Percentiles rank a stretch among this genome's conserved stretches.
Conservation (phyloP, 2,113 vertebrate genomes). For the Peucedramus taeniatus region DNA sequence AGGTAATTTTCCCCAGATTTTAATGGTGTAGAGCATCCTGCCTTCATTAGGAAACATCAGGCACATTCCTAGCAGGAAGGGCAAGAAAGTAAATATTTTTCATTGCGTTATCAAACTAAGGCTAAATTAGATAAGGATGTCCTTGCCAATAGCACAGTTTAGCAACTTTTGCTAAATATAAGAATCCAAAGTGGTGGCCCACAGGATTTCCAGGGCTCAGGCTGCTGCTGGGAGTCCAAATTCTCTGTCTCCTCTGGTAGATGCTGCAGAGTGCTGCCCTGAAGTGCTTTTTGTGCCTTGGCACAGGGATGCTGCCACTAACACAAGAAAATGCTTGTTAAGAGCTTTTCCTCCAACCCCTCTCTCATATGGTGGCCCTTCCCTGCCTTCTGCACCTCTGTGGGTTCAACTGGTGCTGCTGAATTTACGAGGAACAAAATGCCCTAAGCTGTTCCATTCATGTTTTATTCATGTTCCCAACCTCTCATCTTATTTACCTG, state of each 20-base stretch:
- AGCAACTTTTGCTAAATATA: background rate
- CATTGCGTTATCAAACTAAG: background rate
- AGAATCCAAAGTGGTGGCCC: background rate
- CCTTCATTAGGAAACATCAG: background rate
- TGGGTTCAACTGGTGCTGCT: background rate
- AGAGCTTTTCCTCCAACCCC: background rate
- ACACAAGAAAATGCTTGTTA: background rate
- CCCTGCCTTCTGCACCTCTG: background rate
- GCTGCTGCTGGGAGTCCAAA: background rate
- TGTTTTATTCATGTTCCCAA: constrained; percentile 57
- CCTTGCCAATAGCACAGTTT: background rate
- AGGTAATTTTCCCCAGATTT: background rate
- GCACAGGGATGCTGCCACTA: background rate
- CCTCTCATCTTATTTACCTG: constrained; percentile 51
- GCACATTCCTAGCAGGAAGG: background rate
- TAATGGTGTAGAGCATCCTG: background rate
- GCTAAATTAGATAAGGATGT: background rate
- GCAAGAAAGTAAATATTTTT: background rate
- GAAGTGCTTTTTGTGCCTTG: background rate
- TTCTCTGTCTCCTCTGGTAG: fast-evolving
- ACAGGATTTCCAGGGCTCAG: fast-evolving
- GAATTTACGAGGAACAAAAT: constrained; percentile 2
- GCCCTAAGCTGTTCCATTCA: background rate
- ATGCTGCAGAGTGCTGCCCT: background rate
- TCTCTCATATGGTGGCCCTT: background rate